Conservation (phyloP, 2,797 vertebrate genomes). For the Knipowitschia caucasica region DNA sequence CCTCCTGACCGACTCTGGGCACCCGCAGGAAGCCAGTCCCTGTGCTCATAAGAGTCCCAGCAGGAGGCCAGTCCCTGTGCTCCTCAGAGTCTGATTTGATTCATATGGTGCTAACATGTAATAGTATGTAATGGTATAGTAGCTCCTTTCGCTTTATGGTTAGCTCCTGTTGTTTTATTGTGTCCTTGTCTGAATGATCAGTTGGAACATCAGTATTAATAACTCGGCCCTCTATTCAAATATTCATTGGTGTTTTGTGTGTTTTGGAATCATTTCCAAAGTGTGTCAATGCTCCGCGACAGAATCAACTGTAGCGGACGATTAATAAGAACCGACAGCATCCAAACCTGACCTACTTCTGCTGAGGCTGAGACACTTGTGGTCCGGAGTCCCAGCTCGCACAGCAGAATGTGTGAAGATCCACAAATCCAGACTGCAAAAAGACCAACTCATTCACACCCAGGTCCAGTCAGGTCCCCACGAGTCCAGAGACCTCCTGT, state of each 20-base stretch:
- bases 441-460: background rate
- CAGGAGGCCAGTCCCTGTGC: too few relatives aligned
- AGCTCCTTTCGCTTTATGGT: too few relatives aligned
- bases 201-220: too few relatives aligned
- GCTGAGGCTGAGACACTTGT: background rate
- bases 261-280: background rate
- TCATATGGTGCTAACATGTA: too few relatives aligned
- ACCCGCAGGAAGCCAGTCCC: too few relatives aligned
- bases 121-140: too few relatives aligned
- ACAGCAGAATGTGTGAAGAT: background rate
- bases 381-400: background rate
- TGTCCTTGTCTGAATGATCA: too few relatives aligned
- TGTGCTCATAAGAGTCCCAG: too few relatives aligned
- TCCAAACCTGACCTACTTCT: slow-evolving; percentile 11
- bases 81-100: too few relatives aligned
- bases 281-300: background rate
- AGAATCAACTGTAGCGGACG: background rate
- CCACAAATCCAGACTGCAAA: background rate
- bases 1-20: too few relatives aligned
- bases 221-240: background rate
- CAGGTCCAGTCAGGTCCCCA: background rate
- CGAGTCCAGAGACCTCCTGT: background rate
- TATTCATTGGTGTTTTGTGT: background rate
- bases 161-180: too few relatives aligned
- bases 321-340: background rate